Conservation (phyloP, 2,888 invertebrate species). For the Drosophila subsilvestris region DNA sequence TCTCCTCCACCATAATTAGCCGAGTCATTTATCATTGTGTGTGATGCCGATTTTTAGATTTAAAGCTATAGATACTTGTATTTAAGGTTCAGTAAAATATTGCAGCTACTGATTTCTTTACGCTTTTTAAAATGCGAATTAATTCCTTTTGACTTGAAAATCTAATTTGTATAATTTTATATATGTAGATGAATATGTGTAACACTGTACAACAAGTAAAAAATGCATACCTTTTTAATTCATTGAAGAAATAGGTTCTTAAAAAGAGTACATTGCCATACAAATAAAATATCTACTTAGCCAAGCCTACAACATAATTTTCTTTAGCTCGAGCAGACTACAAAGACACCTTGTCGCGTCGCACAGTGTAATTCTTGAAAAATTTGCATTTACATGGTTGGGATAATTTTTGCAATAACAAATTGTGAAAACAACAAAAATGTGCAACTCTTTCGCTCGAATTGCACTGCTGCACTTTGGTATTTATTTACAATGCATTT, state of each 20-base stretch:
- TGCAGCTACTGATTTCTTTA: background rate
- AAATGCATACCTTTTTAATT: no score
- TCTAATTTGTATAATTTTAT: constrained; percentile 44
- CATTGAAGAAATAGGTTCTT: background rate
- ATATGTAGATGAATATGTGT: constrained; percentile 20
- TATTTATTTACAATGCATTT: constrained; percentile 47
- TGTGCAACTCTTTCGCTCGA: constrained; percentile 8
- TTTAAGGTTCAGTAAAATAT: background rate
- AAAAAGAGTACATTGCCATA: no score
- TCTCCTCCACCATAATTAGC: constrained; percentile 53
- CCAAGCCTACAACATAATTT: background rate
- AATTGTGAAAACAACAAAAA: constrained; percentile 37
- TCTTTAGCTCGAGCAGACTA: constrained; percentile 7
- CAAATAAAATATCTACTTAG: no score
- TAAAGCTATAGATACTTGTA: background rate
- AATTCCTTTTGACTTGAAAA: constrained; percentile 18
- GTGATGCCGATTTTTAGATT: background rate
- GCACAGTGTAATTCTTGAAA: constrained; percentile 37
- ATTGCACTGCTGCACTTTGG: background rate
- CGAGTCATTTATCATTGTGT: constrained; percentile 62
- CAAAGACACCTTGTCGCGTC: background rate
- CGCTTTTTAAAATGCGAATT: background rate
- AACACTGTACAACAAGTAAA: background rate
- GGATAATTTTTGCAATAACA: constrained; percentile 59
- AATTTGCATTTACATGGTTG: constrained; percentile 51